Percentiles rank a stretch among this genome's conserved stretches.
Evolutionary conservation across 2,113 vertebrate species (phyloP).

Genomic region (Daphoenositta chrysoptera): DNA sequence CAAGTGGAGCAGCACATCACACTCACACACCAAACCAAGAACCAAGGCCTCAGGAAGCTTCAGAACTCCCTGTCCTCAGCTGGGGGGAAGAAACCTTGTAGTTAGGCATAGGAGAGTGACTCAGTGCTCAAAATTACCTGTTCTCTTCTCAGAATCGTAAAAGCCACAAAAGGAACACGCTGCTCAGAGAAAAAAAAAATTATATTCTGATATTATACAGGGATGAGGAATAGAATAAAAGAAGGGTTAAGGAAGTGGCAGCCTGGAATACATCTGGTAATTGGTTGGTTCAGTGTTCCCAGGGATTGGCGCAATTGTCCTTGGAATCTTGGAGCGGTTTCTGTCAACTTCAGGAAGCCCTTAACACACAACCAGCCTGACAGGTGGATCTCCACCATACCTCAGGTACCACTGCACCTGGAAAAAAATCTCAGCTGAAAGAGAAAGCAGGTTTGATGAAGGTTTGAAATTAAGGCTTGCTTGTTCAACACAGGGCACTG

Average conservation of each 20-base stretch:
- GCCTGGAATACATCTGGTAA: not conserved
- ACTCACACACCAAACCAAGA: not conserved
- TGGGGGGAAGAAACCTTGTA: not conserved
- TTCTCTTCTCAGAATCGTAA: not conserved
- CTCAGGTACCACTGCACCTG: not conserved
- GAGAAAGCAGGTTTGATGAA: not conserved
- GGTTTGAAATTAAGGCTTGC: not conserved
- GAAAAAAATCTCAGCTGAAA: not conserved
- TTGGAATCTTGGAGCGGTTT: not conserved
- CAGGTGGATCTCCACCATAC: not conserved
- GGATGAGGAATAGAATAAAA: not conserved
- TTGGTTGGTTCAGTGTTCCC: not conserved
- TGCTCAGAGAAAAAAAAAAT: not conserved
- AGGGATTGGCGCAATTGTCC: not conserved
- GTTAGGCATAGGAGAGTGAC: not conserved
- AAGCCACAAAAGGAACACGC: not conserved
- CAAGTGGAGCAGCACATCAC: conserved; percentile 34
- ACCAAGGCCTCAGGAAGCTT: not conserved
- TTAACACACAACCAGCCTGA: not conserved
- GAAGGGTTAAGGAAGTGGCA: not conserved
- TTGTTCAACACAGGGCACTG: not conserved
- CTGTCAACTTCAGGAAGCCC: not conserved
- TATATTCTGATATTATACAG: not conserved
- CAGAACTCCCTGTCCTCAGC: not conserved
- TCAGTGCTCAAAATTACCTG: conserved; percentile 1